phyloP scores from a whole-genome alignment of 2,888 invertebrate genomes.

The Scaptodrosophila latifasciaeformis region DNA sequence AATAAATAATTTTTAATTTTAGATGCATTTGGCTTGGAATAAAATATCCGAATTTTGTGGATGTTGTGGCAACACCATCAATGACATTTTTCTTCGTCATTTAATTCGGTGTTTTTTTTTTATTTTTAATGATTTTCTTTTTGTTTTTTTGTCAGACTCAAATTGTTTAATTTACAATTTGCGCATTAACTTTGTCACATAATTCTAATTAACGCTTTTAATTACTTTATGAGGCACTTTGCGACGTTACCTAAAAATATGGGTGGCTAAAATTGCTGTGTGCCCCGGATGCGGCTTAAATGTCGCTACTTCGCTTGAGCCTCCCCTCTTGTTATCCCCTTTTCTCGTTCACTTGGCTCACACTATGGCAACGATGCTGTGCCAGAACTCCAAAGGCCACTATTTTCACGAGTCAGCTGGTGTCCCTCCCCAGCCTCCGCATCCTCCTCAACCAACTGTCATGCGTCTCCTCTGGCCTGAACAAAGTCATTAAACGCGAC shows the following conservation, averaged over 20 bases:
- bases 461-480: slow-evolving; percentile 53
- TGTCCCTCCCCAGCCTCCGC: background rate
- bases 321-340: slow-evolving; percentile 21
- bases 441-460: background rate
- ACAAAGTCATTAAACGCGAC: slow-evolving; percentile 73
- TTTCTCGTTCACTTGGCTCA: slow-evolving; percentile 54
- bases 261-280: slow-evolving; percentile 52
- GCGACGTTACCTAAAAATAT: slow-evolving; percentile 65
- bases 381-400: slow-evolving; percentile 28
- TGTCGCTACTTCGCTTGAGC: slow-evolving; percentile 39
- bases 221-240: slow-evolving; percentile 69
- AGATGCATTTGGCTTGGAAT: too few relatives aligned
- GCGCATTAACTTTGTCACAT: slow-evolving; percentile 69
- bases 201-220: slow-evolving; percentile 69
- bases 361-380: slow-evolving; percentile 45
- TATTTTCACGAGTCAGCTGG: slow-evolving; percentile 47
- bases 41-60: too few relatives aligned
- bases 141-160: background rate
- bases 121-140: too few relatives aligned
- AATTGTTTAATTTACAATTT: slow-evolving; percentile 70
- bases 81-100: too few relatives aligned
- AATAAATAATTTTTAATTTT: too few relatives aligned
- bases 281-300: slow-evolving; percentile 56
- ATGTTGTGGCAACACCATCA: too few relatives aligned
- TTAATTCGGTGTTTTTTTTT: too few relatives aligned